phyloP scores from a whole-genome alignment of 2,797 vertebrate genomes.

The Sebastolobus alascanus region DNA sequence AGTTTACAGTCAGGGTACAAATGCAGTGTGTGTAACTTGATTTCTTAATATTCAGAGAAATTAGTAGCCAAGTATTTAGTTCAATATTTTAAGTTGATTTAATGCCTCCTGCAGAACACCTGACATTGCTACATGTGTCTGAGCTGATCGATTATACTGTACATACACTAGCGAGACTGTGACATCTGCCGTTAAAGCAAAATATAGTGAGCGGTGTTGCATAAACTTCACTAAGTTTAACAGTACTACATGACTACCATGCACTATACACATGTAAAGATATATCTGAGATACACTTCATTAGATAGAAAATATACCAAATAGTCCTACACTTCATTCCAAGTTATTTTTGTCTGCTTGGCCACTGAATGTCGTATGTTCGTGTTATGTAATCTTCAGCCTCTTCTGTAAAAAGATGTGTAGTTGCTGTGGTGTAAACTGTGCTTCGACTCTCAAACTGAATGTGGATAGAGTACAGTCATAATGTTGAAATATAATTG shows the following conservation, averaged over 20 bases:
- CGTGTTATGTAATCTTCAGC: neutral
- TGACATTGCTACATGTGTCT: conserved; percentile 1
- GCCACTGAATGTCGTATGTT: conserved; percentile 9
- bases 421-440: neutral
- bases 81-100: conserved; percentile 18
- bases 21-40: neutral
- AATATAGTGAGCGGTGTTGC: conserved; percentile 4
- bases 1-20: conserved; percentile 2
- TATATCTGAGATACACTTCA: conserved; percentile 1
- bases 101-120: neutral
- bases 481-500: neutral
- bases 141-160: neutral
- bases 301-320: conserved; percentile 21
- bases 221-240: conserved; percentile 24
- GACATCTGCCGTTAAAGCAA: conserved; percentile 23
- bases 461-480: neutral
- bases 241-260: conserved; percentile 15
- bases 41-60: conserved; percentile 22
- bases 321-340: neutral
- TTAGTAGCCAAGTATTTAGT: conserved; percentile 14
- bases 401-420: conserved; percentile 4
- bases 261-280: conserved; percentile 21
- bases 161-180: neutral
- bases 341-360: conserved; percentile 27
- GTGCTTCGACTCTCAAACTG: neutral